Evolutionary conservation across 1,140 invertebrate species (phyloP).

Genomic region (Bombus waltoni): DNA sequence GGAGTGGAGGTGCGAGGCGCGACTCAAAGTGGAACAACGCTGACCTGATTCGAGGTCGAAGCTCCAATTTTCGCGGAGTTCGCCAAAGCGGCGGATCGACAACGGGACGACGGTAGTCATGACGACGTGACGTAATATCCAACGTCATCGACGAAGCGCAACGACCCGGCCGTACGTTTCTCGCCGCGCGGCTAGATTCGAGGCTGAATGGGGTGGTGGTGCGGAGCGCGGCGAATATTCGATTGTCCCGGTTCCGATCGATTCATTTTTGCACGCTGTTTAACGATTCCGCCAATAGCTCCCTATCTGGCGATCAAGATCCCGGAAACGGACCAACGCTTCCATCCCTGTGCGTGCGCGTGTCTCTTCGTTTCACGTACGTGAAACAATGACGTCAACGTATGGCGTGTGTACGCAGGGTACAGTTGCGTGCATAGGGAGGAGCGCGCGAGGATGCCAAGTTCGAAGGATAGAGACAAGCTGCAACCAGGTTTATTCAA

Average conservation of each 20-base stretch:
- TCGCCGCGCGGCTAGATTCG: conserved; percentile 9
- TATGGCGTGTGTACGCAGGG: background rate
- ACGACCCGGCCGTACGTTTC: conserved; percentile 56
- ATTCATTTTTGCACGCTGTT: background rate
- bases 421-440: background rate
- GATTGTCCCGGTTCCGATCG: conserved; percentile 32
- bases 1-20: background rate
- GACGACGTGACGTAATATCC: conserved; percentile 69
- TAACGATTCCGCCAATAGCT: fast-evolving
- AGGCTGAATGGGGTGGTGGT: conserved; percentile 37
- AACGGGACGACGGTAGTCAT: conserved; percentile 58
- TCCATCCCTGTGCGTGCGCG: fast-evolving
- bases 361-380: background rate
- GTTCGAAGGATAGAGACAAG: conserved; percentile 17
- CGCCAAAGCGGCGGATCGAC: conserved; percentile 27
- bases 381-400: background rate
- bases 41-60: conserved; percentile 69
- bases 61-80: conserved; percentile 65
- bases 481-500: conserved; percentile 43
- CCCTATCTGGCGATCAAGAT: background rate
- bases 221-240: conserved; percentile 37
- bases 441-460: background rate
- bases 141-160: conserved; percentile 66
- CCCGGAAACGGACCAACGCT: background rate
- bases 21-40: conserved; percentile 34